Percentiles rank a stretch among this genome's conserved stretches.
phyloP scores from a whole-genome alignment of 2,797 vertebrate genomes.

The Oophaga sylvatica region DNA sequence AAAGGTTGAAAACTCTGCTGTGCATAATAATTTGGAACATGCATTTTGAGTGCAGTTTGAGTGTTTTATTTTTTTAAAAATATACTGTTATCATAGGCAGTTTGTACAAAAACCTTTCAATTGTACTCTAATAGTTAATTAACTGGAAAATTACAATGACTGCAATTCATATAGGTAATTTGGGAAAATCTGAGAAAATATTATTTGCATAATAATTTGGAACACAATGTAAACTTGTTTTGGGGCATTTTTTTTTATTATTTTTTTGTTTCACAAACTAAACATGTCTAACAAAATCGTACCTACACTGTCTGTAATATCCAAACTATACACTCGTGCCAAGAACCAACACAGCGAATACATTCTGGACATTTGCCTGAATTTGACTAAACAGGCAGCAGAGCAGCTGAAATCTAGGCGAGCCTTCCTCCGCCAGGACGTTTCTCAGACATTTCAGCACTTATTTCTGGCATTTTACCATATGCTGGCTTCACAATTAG shows the following conservation, averaged over 20 bases:
- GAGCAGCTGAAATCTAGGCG: slow-evolving; percentile 14
- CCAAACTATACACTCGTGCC: neutral
- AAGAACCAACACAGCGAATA: slow-evolving; percentile 17
- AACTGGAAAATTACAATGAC: no score
- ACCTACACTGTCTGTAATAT: slow-evolving; percentile 35
- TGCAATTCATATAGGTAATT: no score
- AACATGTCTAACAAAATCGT: slow-evolving; percentile 20
- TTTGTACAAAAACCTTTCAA: no score
- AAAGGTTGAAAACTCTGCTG: no score
- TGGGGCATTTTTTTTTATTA: neutral
- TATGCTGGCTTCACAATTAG: neutral
- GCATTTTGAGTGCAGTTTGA: no score
- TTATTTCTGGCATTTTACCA: slow-evolving; percentile 31
- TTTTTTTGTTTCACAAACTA: slow-evolving; percentile 8
- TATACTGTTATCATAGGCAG: no score
- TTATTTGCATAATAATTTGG: no score
- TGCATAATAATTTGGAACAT: no score
- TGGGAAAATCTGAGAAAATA: no score
- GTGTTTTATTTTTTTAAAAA: no score
- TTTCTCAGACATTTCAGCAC: slow-evolving; percentile 22
- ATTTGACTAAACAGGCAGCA: slow-evolving; percentile 38
- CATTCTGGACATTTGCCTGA: slow-evolving; percentile 45
- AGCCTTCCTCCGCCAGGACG: neutral
- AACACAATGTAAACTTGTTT: neutral
- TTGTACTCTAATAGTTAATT: no score